These are phyloP conservation scores for Cotesia congregata DNA, from an alignment of 2,888 invertebrate genomes.

Conservation along the genomic window DNA sequence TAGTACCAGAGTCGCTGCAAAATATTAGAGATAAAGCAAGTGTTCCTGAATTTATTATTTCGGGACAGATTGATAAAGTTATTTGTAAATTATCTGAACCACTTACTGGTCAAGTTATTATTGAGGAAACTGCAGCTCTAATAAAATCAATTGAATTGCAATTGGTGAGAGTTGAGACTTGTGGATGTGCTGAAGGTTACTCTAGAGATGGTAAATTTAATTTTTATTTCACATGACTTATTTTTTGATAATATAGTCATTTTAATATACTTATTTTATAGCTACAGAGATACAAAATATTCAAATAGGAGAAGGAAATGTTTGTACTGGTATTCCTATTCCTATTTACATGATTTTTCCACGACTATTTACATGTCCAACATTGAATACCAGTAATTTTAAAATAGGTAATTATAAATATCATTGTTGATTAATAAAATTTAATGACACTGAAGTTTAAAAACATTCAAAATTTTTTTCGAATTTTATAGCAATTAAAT, in stretches of 20 bases:
- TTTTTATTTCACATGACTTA: not conserved
- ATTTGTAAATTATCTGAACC: conserved; percentile 88
- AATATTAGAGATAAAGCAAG: conserved; percentile 77
- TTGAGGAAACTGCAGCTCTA: conserved; percentile 85
- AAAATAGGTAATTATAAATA: conserved; percentile 83
- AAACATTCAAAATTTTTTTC: no score
- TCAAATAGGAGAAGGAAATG: conserved; percentile 95
- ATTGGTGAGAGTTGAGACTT: conserved; percentile 94
- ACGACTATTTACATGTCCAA: conserved; percentile 94
- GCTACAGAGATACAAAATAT: conserved; percentile 99
- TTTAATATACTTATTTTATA: conserved; percentile 64
- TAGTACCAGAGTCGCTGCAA: conserved; percentile 86
- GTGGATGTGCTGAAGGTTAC: conserved; percentile 93
- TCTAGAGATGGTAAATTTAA: conserved; percentile 83
- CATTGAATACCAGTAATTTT: conserved; percentile 90
- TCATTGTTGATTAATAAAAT: conserved; percentile 10
- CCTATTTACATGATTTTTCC: conserved; percentile 97
- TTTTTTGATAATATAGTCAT: not conserved
- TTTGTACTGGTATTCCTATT: conserved; percentile 83
- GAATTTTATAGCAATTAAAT: no score
- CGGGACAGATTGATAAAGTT: conserved; percentile 86
- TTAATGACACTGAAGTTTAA: conserved; percentile 38
- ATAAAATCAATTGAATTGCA: conserved; percentile 96
- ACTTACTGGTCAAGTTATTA: conserved; percentile 87
- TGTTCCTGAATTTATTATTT: conserved; percentile 87